Conservation (phyloP, 2,797 vertebrate genomes). For the Schizopygopsis malacanthus region DNA sequence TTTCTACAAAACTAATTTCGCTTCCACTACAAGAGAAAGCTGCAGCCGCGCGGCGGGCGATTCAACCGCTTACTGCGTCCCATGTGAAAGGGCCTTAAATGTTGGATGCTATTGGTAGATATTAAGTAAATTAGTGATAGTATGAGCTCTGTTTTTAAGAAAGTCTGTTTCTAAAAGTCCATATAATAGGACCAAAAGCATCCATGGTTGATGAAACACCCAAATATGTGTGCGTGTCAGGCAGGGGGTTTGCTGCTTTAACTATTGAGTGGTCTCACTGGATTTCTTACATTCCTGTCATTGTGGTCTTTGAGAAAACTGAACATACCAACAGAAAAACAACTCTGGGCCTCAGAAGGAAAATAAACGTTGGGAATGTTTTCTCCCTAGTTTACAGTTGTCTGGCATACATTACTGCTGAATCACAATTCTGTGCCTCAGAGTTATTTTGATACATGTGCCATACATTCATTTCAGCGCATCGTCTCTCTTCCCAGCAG, state of each 20-base stretch:
- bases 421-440: slow-evolving; percentile 16
- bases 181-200: background rate
- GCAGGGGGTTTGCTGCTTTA: background rate
- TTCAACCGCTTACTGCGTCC: too few species aligned
- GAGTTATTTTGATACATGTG: slow-evolving; percentile 17
- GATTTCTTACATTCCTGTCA: background rate
- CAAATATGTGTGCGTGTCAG: background rate
- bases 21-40: too few species aligned
- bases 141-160: background rate
- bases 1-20: too few species aligned
- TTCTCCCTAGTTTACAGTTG: background rate
- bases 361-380: slow-evolving; percentile 23
- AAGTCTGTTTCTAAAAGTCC: background rate
- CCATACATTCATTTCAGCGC: background rate
- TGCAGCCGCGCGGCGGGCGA: too few species aligned
- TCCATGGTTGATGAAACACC: background rate
- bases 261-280: background rate
- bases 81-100: too few species aligned
- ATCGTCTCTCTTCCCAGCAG: background rate
- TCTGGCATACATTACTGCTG: background rate
- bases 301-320: slow-evolving; percentile 15
- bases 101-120: background rate
- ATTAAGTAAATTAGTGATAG: background rate
- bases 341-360: background rate
- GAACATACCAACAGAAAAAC: background rate